Base-by-base conservation (phyloP, 2,888 invertebrate species). In the Torymus auratus region DNA sequence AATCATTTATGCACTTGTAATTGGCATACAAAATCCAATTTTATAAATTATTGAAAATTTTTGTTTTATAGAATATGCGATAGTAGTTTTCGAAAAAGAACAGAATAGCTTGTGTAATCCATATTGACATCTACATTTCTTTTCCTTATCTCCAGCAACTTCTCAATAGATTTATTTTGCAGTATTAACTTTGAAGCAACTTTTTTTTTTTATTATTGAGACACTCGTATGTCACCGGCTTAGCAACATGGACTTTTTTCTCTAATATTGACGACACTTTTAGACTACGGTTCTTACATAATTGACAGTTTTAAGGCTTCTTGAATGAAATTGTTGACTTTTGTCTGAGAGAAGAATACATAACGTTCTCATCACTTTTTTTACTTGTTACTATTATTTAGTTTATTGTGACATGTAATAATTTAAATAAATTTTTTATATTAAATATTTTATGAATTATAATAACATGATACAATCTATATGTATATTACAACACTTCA, bases 281-380 rank as follows among this genome's bases (percentile, higher is more conserved):
- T 56, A 79, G 62, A 10, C 61, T 73, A 50, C 15, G 67, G 55
- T 62, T 77, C 61, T 73, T 79, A 79, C 17, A 69, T 73, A 73
- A 79, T 79, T 79, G 50, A 11, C 23, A 79, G 41, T 79, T 69
- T 20, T 62, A 13, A 79, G 69, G 62, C 62, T 73, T 73, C 73
- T 13, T 53, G 50, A 68, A 69, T 73, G 52, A 68, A 79, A 23
- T 62, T 73, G 62, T 73, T 69, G 61, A 79, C 56, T 79, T 62
- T n/a, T 73, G 55, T 17, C 69, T 61, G 60, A 58, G 62, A 61
- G 62, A 61, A 28, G 15, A 56, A 23, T 78, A 12, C 55, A 20
- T 5, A n/a, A 41, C 41, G 64, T 71, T 71, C 65, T 20, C 15
- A 53, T 64, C 7, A 41, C 41, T 41, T 41, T 41, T 5, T 68